Percentiles rank a stretch among this genome's conserved stretches.
Conservation (phyloP, 2,113 vertebrate species). For the Lonchura striata region DNA sequence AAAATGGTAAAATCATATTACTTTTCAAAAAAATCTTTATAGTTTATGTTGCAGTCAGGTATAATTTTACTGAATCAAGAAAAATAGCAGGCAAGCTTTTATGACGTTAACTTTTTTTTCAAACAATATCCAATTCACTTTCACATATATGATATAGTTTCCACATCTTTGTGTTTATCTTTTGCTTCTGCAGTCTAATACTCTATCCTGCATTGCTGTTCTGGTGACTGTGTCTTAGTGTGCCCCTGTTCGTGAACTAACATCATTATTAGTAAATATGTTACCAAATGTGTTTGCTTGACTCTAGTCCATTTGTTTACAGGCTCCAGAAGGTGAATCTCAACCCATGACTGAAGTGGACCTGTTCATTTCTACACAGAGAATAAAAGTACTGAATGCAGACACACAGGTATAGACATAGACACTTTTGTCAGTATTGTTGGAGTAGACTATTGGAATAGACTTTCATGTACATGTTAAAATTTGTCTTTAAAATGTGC, state of each 20-base stretch:
- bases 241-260: conserved; percentile 47
- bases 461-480: not conserved
- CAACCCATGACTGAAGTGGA: conserved; percentile 96
- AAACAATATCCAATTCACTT: not conserved
- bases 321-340: conserved; percentile 89
- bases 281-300: not conserved
- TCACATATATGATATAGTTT: not conserved
- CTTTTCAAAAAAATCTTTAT: not conserved
- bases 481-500: not conserved
- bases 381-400: conserved; percentile 96
- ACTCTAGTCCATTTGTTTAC: conserved; percentile 35
- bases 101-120: not conserved
- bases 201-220: conserved; percentile 56
- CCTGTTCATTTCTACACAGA: conserved; percentile 97
- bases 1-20: not conserved
- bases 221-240: conserved; percentile 71
- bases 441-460: not conserved
- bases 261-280: not conserved
- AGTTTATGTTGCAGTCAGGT: not conserved
- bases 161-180: conserved; percentile 34
- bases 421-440: not conserved
- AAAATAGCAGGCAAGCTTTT: not conserved
- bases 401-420: conserved; percentile 88
- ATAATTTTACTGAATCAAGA: not conserved
- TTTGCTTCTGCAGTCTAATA: conserved; percentile 52